phyloP scores from a whole-genome alignment of 2,797 vertebrate genomes.

The Xenentodon cancila region DNA sequence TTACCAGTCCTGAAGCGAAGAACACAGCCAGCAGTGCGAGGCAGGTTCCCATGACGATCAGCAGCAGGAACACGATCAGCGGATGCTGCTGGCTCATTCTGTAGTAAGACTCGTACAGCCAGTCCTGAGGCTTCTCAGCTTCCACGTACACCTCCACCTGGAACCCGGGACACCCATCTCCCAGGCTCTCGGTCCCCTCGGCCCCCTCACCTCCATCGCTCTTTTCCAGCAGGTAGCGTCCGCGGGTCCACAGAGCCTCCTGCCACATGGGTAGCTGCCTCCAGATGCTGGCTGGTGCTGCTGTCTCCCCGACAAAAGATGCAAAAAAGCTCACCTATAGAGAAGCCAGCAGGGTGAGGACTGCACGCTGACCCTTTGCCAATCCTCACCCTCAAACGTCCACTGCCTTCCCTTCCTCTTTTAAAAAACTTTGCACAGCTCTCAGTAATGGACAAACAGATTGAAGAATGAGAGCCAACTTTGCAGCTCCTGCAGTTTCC shows the following conservation, averaged over 20 bases:
- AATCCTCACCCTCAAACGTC: slow-evolving; percentile 7
- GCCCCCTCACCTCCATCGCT: slow-evolving; percentile 76
- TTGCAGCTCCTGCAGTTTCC: slow-evolving; percentile 37
- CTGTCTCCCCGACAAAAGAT: slow-evolving; percentile 14
- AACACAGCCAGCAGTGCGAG: slow-evolving; percentile 93
- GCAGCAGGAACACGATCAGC: slow-evolving; percentile 95
- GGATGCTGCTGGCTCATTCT: slow-evolving; percentile 99
- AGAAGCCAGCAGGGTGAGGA: slow-evolving; percentile 8
- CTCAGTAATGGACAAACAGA: slow-evolving; percentile 16
- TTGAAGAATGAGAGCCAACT: slow-evolving; percentile 44
- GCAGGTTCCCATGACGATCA: slow-evolving; percentile 97
- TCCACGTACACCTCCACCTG: slow-evolving; percentile 61
- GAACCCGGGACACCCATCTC: slow-evolving; percentile 61
- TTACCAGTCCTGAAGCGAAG: slow-evolving; percentile 95
- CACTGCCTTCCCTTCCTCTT: slow-evolving; percentile 10
- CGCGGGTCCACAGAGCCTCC: slow-evolving; percentile 87
- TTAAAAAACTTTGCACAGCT: slow-evolving; percentile 54
- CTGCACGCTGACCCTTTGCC: slow-evolving; percentile 12
- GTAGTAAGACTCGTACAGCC: slow-evolving; percentile 97
- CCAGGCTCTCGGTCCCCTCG: slow-evolving; percentile 68
- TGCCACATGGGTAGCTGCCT: slow-evolving; percentile 83
- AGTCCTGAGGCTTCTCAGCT: slow-evolving; percentile 88
- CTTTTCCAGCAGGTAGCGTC: slow-evolving; percentile 92
- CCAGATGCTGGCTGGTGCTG: slow-evolving; percentile 21
- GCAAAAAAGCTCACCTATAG: neutral